A percentile compares a stretch with the other conserved stretches of the same genome.
These are phyloP conservation scores for Perodicticus potto DNA, from an alignment of 2,797 vertebrate genomes.

Conservation along the genomic window DNA sequence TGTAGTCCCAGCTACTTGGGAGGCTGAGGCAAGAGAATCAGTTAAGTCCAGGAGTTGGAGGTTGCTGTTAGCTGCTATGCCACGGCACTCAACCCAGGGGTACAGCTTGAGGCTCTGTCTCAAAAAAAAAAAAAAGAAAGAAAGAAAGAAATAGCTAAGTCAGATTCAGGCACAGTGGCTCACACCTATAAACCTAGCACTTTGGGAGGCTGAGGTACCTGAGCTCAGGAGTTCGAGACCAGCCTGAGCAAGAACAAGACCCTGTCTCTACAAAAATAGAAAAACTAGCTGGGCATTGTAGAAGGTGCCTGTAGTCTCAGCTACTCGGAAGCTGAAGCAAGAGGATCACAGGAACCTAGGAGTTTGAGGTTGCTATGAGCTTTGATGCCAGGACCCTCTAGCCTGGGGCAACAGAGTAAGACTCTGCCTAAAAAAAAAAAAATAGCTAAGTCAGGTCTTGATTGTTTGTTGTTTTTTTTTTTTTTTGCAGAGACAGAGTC, in stretches of 20 bases:
- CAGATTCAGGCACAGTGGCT: neutral
- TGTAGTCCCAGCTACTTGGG: no score
- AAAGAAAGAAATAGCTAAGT: no score
- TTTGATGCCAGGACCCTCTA: neutral
- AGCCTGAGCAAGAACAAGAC: neutral
- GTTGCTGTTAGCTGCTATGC: no score
- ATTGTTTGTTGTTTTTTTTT: no score
- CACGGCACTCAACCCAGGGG: no score
- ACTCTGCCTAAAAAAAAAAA: neutral
- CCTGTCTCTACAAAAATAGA: neutral
- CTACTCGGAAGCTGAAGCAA: neutral
- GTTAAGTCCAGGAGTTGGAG: no score
- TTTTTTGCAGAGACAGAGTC: no score
- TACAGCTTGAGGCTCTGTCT: no score
- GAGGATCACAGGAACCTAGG: neutral
- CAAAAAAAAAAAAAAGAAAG: no score
- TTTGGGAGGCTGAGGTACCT: neutral
- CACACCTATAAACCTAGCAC: neutral
- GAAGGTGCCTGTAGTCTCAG: neutral
- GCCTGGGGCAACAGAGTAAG: neutral
- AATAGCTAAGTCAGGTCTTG: constrained; percentile 10
- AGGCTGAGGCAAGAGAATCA: no score
- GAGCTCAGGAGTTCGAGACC: neutral
- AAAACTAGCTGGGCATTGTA: neutral
- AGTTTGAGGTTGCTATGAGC: neutral